These are phyloP conservation scores for Perdita meconis DNA, from an alignment of 2,888 invertebrate species.

Conservation along the genomic window DNA sequence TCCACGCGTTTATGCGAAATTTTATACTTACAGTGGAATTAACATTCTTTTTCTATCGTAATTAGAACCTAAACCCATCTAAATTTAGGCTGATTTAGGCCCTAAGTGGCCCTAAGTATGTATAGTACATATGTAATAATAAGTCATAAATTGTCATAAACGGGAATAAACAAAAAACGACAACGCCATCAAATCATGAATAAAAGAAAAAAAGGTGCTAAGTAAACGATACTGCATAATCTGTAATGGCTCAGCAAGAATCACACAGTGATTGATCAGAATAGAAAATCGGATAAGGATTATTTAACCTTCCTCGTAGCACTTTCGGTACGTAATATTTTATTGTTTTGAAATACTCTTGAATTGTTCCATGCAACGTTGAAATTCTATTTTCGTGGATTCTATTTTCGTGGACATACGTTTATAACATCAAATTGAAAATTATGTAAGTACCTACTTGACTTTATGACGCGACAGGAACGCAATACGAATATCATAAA, in stretches of 20 bases:
- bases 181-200: neutral
- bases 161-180: neutral
- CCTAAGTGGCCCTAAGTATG: no score
- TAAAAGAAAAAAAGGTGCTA: conserved; percentile 2
- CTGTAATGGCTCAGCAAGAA: conserved; percentile 4
- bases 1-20: no score
- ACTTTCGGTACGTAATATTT: conserved; percentile 33
- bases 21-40: no score
- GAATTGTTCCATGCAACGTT: neutral
- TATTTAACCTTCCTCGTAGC: conserved; percentile 11
- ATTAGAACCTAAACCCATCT: no score
- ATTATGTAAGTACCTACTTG: no score
- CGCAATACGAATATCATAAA: no score
- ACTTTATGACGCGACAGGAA: no score
- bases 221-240: neutral
- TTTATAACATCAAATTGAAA: no score
- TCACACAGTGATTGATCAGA: conserved; percentile 7
- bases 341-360: neutral
- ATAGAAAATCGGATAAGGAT: conserved; percentile 9
- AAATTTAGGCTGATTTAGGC: no score
- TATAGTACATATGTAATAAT: neutral
- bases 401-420: no score
- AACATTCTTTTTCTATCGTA: no score
- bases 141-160: neutral
- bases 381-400: no score